Percentiles rank a stretch among this genome's conserved stretches.
phyloP scores from a whole-genome alignment of 2,888 invertebrate species.

The Drosophila melanosoma region DNA sequence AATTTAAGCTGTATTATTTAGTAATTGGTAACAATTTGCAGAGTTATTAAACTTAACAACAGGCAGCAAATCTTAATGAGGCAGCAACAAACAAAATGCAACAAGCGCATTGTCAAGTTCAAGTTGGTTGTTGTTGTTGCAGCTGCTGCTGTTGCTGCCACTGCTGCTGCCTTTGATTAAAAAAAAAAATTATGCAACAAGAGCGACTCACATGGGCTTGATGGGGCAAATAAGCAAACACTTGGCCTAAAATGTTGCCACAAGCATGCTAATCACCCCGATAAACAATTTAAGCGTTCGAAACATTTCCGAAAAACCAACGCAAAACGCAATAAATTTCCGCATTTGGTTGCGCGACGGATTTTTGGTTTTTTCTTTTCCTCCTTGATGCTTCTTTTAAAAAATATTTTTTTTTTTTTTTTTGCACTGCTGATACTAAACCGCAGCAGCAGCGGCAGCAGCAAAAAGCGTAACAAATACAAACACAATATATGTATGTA shows the following conservation, averaged over 20 bases:
- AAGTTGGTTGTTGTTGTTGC: conserved; percentile 53
- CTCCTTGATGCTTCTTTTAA: conserved; percentile 33
- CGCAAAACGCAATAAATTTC: conserved; percentile 75
- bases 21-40: conserved; percentile 68
- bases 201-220: conserved; percentile 30
- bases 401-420: conserved; percentile 4
- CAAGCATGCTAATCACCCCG: conserved; percentile 74
- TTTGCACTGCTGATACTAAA: conserved; percentile 28
- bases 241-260: conserved; percentile 56
- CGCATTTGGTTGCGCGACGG: conserved; percentile 68
- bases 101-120: conserved; percentile 69
- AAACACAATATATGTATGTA: conserved; percentile 61
- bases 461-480: conserved; percentile 67
- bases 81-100: conserved; percentile 42
- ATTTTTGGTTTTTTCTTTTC: neutral
- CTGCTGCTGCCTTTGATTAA: conserved; percentile 16
- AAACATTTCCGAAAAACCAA: conserved; percentile 72
- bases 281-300: conserved; percentile 76
- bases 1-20: conserved; percentile 52
- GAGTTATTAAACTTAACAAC: conserved; percentile 74
- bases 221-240: conserved; percentile 42
- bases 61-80: conserved; percentile 54
- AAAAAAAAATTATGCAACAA: conserved; percentile 65
- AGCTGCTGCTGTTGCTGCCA: neutral
- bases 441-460: conserved; percentile 45